Conservation (phyloP, 2,797 vertebrate species). For the Sebastes kiyomatsui region DNA sequence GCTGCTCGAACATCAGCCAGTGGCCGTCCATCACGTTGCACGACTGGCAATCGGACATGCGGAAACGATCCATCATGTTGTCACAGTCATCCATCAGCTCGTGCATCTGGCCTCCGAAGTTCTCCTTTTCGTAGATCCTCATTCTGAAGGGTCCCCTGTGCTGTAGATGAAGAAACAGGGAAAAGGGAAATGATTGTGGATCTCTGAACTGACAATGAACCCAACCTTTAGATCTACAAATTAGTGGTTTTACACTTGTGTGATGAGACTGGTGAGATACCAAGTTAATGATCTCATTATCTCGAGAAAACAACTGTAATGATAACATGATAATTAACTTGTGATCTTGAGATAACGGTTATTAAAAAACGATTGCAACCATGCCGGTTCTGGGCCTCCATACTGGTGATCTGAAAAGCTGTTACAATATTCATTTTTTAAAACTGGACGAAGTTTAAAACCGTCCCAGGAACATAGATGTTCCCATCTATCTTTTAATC, state of each 20-base stretch:
- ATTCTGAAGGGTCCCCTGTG: constrained; percentile 71
- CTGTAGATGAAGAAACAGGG: constrained; percentile 7
- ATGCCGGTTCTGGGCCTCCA: too few species aligned
- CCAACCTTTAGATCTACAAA: neutral
- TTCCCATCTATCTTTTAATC: too few species aligned
- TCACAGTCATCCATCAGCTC: constrained; percentile 74
- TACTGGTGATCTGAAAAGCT: rapidly evolving
- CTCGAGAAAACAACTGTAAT: neutral
- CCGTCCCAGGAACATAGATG: rapidly evolving
- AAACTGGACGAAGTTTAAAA: too few species aligned
- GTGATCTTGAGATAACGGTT: neutral
- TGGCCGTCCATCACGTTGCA: constrained; percentile 75
- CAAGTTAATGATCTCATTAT: neutral
- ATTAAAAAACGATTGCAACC: neutral
- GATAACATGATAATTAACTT: neutral
- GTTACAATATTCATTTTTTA: neutral
- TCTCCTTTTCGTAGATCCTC: constrained; percentile 73
- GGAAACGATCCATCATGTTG: constrained; percentile 60
- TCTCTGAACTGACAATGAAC: neutral
- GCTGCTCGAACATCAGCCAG: constrained; percentile 76
- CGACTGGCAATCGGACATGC: constrained; percentile 73
- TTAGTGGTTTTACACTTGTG: neutral
- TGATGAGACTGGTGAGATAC: too few species aligned
- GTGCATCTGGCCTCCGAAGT: constrained; percentile 73
- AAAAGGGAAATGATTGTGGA: neutral